phyloP scores from a whole-genome alignment of 1,140 invertebrate genomes.

The Euborellia annulipes region DNA sequence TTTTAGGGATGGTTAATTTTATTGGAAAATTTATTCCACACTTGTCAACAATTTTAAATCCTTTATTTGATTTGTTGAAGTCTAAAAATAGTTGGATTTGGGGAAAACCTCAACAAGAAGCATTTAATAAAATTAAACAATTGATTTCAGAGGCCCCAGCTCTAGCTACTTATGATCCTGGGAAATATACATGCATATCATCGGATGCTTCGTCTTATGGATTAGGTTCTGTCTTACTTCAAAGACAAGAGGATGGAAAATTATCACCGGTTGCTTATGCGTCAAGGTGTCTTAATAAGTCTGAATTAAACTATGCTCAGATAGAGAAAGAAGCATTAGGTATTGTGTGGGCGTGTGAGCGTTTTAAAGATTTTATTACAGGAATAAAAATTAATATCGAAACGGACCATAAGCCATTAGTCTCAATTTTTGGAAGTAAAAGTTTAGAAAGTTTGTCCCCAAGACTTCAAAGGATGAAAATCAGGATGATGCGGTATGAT shows the following conservation, averaged over 20 bases:
- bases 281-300: constrained; percentile 11
- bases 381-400: constrained; percentile 26
- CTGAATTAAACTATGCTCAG: constrained; percentile 22
- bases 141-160: constrained; percentile 18
- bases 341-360: constrained; percentile 27
- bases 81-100: constrained; percentile 17
- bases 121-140: constrained; percentile 18
- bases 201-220: constrained; percentile 11
- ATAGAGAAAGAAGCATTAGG: constrained; percentile 34
- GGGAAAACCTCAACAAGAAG: constrained; percentile 9
- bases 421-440: constrained; percentile 26
- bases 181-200: constrained; percentile 5
- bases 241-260: constrained; percentile 10
- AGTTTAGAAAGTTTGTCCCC: constrained; percentile 22
- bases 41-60: too few species aligned
- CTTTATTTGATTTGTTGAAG: too few species aligned
- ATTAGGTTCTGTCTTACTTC: constrained; percentile 16
- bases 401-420: constrained; percentile 31
- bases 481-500: constrained; percentile 25
- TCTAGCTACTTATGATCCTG: constrained; percentile 17
- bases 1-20: constrained; percentile 17
- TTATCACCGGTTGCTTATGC: constrained; percentile 23
- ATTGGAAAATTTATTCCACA: constrained; percentile 1
- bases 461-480: constrained; percentile 28
- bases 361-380: constrained; percentile 27